Evolutionary conservation across 2,113 vertebrate species (phyloP), one percentile per base, ranked within the genome.

Genomic region (Merops nubicus): DNA sequence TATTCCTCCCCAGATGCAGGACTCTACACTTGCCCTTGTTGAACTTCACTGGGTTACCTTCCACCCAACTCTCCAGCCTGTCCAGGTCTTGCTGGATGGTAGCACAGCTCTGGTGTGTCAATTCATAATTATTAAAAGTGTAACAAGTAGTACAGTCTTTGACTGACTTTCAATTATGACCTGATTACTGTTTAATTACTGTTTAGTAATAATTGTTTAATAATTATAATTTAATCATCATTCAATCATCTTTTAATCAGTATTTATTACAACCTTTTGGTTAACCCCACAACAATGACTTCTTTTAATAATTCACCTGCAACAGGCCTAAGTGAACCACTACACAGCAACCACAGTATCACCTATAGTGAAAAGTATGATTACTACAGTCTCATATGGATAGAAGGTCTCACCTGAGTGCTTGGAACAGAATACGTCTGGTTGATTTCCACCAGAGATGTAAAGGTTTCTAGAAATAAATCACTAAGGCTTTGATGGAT

Each of bases 381-480:
- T 69, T 72, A 43, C 57, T 47, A 73, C 42, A 81, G 28, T 69
- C 36, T 67, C 51, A 59, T 8, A 26, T 4, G 17, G 53, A 68
- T 28, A 90, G n/a, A 31, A 86, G 76, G 29, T 68, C 95, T 75
- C 80, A 99, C 99, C 99, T 99, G 99, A 94, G 97, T 98, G 85
- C 98, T 98, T 56, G 98, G 98, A 68, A 98, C 91, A 0, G 85
- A n/a, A 65, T 99, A 99, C 0, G 95, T 34, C n/a, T 98, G 98
- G 89, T 99, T 99, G 57, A 98, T 97, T 89, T 98, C 98, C 91
- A 99, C 99, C 68, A 99, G 97, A 59, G 98, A 98, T 43, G 97
- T 98, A 80, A 99, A 99, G 2, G 99, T 99, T 64, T 99, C 99
- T 97, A 99, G 96, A 95, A 99, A 99, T 43, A 99, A 98, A 85